Conservation (phyloP, 2,113 vertebrate genomes). For the Platysternon megacephalum region DNA sequence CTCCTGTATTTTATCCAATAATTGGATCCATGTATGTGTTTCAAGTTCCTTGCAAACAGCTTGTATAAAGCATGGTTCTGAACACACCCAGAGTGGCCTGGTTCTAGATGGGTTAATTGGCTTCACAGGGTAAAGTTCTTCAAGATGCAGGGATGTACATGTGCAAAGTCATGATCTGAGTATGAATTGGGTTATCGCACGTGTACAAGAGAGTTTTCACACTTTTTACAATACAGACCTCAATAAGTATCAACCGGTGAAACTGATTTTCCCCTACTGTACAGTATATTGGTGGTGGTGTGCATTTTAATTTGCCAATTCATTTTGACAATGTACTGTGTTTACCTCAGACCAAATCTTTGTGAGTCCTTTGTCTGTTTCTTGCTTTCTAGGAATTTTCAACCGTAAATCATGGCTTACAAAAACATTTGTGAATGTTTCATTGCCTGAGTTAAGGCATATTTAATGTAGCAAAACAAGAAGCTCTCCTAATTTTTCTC, state of each 20-base stretch:
- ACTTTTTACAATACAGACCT: not conserved
- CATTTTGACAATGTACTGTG: not conserved
- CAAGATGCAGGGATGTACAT: too few species aligned
- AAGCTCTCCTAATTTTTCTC: not conserved
- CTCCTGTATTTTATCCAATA: too few species aligned
- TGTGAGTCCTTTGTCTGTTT: not conserved
- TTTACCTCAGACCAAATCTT: not conserved
- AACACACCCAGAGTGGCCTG: accelerated
- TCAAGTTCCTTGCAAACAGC: not conserved
- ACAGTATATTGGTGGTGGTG: not conserved
- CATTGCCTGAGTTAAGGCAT: not conserved
- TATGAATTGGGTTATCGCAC: not conserved
- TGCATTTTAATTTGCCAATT: not conserved
- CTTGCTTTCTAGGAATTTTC: not conserved
- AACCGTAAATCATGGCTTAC: not conserved
- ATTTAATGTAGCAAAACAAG: not conserved
- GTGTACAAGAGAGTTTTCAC: not conserved
- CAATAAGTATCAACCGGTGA: not conserved
- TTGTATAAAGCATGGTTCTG: accelerated
- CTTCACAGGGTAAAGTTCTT: too few species aligned
- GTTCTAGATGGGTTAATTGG: too few species aligned
- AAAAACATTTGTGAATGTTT: not conserved
- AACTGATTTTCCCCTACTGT: not conserved
- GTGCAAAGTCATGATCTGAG: not conserved
- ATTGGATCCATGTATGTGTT: not conserved